Conservation (phyloP, 1,140 invertebrate species). For the Helicoverpa zea region DNA sequence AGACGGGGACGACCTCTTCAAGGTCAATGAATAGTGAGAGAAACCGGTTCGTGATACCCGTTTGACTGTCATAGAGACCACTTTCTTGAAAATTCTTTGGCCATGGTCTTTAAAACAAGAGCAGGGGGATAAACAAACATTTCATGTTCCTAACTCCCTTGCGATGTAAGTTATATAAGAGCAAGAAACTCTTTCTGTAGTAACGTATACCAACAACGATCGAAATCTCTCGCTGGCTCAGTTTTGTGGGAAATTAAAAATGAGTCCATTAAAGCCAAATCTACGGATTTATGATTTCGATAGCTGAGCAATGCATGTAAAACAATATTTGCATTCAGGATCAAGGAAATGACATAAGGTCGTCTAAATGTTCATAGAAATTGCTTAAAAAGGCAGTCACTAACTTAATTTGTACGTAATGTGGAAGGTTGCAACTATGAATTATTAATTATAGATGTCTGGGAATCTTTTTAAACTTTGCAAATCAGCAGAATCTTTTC, state of each 20-base stretch:
- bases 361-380: not conserved
- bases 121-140: not conserved
- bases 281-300: too few species aligned
- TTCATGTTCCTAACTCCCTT: not conserved
- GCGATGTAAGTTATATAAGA: not conserved
- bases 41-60: slow-evolving; percentile 54
- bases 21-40: slow-evolving; percentile 72
- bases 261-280: too few species aligned
- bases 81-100: slow-evolving; percentile 52
- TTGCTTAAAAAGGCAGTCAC: not conserved
- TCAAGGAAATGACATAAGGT: not conserved
- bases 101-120: slow-evolving; percentile 3
- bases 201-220: too few species aligned
- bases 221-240: too few species aligned
- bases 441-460: not conserved
- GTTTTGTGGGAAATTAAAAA: too few species aligned
- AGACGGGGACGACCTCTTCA: slow-evolving; percentile 78
- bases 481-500: not conserved
- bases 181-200: not conserved
- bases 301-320: not conserved
- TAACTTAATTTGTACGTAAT: not conserved
- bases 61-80: slow-evolving; percentile 53
- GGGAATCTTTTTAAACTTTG: not conserved
- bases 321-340: not conserved
- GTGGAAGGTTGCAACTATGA: not conserved